phyloP scores from a whole-genome alignment of 2,797 vertebrate species.

The Caiman crocodilus region DNA sequence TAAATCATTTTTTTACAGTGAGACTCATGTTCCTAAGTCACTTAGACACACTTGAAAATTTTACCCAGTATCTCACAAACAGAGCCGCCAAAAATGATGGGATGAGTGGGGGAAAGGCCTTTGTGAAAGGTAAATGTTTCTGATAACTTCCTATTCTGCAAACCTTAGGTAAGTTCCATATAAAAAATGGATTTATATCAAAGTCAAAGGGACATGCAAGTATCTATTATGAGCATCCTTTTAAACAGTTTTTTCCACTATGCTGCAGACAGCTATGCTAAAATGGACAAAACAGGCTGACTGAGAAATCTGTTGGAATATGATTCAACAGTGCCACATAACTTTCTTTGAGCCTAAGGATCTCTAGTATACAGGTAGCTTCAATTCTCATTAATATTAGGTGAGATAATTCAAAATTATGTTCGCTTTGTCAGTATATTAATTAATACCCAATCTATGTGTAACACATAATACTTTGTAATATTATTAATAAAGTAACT shows the following conservation, averaged over 20 bases:
- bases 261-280: not conserved
- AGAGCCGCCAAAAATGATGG: not conserved
- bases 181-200: not conserved
- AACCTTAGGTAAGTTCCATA: rapidly evolving
- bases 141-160: not conserved
- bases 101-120: not conserved
- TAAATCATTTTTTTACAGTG: not conserved
- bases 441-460: rapidly evolving
- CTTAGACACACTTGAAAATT: not conserved
- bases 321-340: not conserved
- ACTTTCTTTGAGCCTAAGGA: not conserved
- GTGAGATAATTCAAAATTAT: rapidly evolving
- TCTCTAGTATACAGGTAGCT: not conserved
- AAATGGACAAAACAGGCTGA: constrained; percentile 16
- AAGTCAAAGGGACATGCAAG: not conserved
- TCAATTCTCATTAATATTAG: not conserved
- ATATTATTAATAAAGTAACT: not conserved
- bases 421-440: not conserved
- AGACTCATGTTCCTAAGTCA: not conserved
- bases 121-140: not conserved
- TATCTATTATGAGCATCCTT: not conserved
- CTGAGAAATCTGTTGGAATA: not conserved
- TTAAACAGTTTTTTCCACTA: constrained; percentile 23
- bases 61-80: rapidly evolving
- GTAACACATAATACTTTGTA: rapidly evolving